phyloP scores from a whole-genome alignment of 2,888 invertebrate species.

The Norana najaformis region DNA sequence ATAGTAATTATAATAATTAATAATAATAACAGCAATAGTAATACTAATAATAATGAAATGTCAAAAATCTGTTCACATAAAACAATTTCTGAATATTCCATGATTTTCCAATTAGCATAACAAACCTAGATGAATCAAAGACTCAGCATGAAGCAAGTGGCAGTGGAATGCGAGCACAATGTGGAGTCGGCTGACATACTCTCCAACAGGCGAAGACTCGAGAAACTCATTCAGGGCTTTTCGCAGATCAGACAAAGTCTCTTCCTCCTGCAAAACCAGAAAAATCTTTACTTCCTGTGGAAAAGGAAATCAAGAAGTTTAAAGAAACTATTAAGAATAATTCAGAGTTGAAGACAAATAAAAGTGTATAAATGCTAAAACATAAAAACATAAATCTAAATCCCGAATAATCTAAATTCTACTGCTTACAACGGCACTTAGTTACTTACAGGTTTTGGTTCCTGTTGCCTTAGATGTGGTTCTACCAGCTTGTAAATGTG shows the following conservation, averaged over 20 bases:
- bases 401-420: neutral
- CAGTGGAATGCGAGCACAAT: conserved; percentile 81
- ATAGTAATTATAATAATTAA: neutral
- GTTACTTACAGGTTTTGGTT: neutral
- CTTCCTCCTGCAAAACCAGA: neutral
- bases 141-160: conserved; percentile 64
- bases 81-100: neutral
- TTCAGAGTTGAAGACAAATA: neutral
- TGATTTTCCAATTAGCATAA: neutral
- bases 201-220: conserved; percentile 79
- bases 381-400: neutral
- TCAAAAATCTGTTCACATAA: neutral
- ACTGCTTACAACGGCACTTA: neutral
- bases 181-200: conserved; percentile 78
- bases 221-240: conserved; percentile 76
- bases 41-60: neutral
- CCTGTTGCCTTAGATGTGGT: conserved; percentile 27
- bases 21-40: neutral
- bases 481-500: conserved; percentile 70
- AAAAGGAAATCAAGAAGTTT: neutral
- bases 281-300: neutral
- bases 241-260: conserved; percentile 25
- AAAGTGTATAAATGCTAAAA: neutral
- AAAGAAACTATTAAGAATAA: neutral
- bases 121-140: neutral